phyloP scores from a whole-genome alignment of 2,113 vertebrate genomes.

The Syngnathoides biaculeatus region DNA sequence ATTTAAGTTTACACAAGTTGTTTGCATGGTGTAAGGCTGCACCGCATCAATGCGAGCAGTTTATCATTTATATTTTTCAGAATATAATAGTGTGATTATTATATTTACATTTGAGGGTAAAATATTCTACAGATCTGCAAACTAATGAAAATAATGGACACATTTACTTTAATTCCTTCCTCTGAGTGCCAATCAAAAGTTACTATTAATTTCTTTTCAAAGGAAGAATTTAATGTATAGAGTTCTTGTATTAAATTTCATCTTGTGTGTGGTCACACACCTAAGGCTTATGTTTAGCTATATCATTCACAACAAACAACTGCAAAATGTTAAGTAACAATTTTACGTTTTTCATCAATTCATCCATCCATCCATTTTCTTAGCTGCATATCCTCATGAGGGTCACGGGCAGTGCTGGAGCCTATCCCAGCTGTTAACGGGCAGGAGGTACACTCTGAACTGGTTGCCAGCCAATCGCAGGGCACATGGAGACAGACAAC shows the following conservation, averaged over 20 bases:
- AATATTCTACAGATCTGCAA: neutral
- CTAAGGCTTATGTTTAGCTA: neutral
- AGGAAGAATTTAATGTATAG: no score
- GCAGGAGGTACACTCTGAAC: no score
- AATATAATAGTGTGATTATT: neutral
- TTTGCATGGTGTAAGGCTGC: neutral
- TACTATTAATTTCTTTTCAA: no score
- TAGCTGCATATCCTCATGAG: no score
- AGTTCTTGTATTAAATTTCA: neutral
- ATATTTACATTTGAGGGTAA: neutral
- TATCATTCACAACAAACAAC: neutral
- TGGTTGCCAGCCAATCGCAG: no score
- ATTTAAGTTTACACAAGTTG: neutral
- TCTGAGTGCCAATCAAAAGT: no score
- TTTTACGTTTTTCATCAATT: neutral
- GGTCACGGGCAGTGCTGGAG: no score
- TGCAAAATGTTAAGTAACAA: neutral
- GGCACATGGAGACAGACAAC: no score
- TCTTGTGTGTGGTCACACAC: neutral
- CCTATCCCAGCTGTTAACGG: no score
- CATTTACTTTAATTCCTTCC: neutral
- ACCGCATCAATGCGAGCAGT: neutral
- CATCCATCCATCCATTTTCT: no score
- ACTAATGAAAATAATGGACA: neutral
- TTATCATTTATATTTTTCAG: neutral